Evolutionary conservation across 2,888 invertebrate genomes (phyloP), one percentile per base, ranked within the genome.

Genomic region (Strigamia crassipes): DNA sequence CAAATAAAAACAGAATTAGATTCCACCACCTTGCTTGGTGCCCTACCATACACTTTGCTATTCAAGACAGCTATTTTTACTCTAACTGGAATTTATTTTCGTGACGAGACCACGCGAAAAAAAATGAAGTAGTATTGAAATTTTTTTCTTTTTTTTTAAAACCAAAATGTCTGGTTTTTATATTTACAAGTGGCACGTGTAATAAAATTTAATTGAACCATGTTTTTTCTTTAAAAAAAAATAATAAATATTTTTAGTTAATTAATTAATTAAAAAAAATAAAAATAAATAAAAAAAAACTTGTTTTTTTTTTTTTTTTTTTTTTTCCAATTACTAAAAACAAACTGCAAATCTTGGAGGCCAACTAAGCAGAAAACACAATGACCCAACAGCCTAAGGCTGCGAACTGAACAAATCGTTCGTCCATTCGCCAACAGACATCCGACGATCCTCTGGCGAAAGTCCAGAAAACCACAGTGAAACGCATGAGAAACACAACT

Each of bases 361-460:
- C 56, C 56, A 56, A 56, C 56, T 56, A 21, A 18, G 56, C 23
- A 73, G 73, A 73, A 73, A 73, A 73, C 73, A 27, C 73, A 73
- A 27, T 27, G 73, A 31, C 73, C 31, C 27, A 13, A 73, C 73
- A 73, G 73, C 73, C 73, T 73, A 27, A 73, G 73, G 73, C 73
- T 73, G 73, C 27, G 73, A 73, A 73, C 73, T 73, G 73, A 73
- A 73, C 73, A 73, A 73, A n/a, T 73, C 73, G 73, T 27, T 31
- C 73, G 73, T 73, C 73, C 73, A 73, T 73, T 73, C 73, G 73
- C 73, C 73, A 73, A 31, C 31, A 73, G 73, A 73, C n/a, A 73
- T 73, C 73, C 73, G 73, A 73, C 31, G 73, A 73, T 73, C 73
- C 73, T 73, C 31, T 73, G 73, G 73, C 73, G 73, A 73, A 73